Conservation (phyloP, 2,888 invertebrate genomes). For the Dendrolimus houi region DNA sequence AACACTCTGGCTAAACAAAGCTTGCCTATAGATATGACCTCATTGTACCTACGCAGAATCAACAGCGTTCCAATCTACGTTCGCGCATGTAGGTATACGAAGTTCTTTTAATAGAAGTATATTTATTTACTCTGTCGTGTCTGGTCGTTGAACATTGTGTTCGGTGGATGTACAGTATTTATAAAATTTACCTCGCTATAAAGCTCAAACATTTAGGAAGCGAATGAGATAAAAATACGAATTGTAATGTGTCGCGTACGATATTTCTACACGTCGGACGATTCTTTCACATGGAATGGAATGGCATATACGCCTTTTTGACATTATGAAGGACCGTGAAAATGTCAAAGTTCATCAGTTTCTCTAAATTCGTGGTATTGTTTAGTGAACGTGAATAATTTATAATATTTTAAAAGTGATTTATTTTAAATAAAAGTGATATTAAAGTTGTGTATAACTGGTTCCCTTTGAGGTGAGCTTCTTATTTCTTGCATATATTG, state of each 20-base stretch:
- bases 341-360: conserved; percentile 69
- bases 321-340: conserved; percentile 30
- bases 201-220: background rate
- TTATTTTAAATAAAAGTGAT: background rate
- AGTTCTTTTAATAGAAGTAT: conserved; percentile 12
- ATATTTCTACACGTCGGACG: background rate
- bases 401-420: background rate
- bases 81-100: conserved; percentile 17
- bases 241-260: no score
- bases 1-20: background rate
- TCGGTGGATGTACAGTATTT: conserved; percentile 5
- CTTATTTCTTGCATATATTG: no score
- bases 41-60: conserved; percentile 40
- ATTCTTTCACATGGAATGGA: conserved; percentile 32
- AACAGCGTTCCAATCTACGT: conserved; percentile 57
- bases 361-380: conserved; percentile 1
- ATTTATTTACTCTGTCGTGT: conserved; percentile 27
- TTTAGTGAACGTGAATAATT: background rate
- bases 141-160: conserved; percentile 2
- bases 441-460: background rate
- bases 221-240: no score
- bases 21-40: conserved; percentile 37
- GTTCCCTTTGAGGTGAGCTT: background rate
- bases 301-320: conserved; percentile 43
- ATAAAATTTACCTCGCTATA: background rate